Evolutionary conservation across 2,797 vertebrate genomes (phyloP).

Genomic region (Coccyzus lansbergi): DNA sequence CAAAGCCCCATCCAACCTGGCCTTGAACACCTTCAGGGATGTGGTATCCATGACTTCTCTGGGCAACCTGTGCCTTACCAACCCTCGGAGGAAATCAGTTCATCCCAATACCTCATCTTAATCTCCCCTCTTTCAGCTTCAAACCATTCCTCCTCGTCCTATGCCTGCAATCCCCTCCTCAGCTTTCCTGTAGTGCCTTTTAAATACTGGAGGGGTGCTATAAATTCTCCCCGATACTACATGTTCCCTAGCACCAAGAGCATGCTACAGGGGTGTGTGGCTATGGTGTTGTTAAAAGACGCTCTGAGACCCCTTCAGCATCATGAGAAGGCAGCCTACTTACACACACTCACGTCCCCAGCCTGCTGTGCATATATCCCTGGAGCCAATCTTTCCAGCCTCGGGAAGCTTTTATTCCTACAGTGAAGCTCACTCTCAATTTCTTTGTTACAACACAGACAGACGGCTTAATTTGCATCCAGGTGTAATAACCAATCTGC

Average conservation of each 20-base stretch:
- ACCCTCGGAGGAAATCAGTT: no score
- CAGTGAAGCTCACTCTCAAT: background rate
- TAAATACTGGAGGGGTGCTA: no score
- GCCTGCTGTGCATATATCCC: rapidly evolving
- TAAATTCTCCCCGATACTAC: no score
- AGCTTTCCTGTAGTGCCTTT: no score
- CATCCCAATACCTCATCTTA: no score
- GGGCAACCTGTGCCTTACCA: no score
- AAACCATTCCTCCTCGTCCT: no score
- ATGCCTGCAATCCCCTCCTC: no score
- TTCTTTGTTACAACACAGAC: background rate
- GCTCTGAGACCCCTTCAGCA: background rate
- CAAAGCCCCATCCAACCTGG: no score
- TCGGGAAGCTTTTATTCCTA: background rate
- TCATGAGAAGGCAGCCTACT: background rate
- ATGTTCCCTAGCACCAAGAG: background rate
- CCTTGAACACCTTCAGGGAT: no score
- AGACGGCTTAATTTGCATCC: constrained; percentile 31
- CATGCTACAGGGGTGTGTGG: background rate
- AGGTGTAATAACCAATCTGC: constrained; percentile 58
- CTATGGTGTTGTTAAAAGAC: rapidly evolving
- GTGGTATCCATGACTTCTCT: no score
- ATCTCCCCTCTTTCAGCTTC: no score
- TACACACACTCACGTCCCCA: rapidly evolving
- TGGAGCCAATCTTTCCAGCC: background rate